Base-by-base conservation (phyloP, 2,113 vertebrate genomes). In the Grantiella picta region DNA sequence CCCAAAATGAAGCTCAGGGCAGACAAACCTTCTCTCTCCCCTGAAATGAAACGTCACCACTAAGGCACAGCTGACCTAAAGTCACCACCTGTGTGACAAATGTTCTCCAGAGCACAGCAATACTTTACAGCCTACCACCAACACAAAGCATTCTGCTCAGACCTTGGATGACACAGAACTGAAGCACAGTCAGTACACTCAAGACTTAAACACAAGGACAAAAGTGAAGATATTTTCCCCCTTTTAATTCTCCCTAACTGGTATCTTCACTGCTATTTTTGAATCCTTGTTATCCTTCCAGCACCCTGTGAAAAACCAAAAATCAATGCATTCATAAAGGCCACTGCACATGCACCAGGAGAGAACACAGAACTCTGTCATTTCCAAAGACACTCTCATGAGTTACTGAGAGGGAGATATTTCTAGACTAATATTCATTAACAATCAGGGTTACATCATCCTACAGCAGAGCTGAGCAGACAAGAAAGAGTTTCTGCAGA, bases 341-440 rank as follows among this genome's bases (percentile, higher is more conserved):
- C 53, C 81, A 86, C 28, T 27, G 68, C 73, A 89, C 69, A 50
- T 4, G 24, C 53, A 68, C 19, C 65, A 44, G 36, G 17, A 82
- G 49, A 76, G 61, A 91, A 77, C 10, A 68, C 36, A 88, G 75
- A 83, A 42, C 68, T 82, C 76, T 10, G 3, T 28, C 5, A 73
- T 70, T 93, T 80, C 76, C 50, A 56, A 69, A 82, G 68, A 19
- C 56, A 23, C 28, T 44, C 80, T 86, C 80, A 40, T 40, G 64
- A 89, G 35, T 77, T 92, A 79, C 75, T 36, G 33, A 86, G 33
- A 86, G 66, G 82, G 35, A 38, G 89, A 29, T 86, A 94, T 90
- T 95, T 96, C 94, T 75, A 56, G 71, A 31, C 72, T 89, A 92
- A 94, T 63, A 73, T 52, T 90, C 92, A 89, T 90, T 90, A 86